Conservation (phyloP, 2,797 vertebrate species). For the Euthynnus affinis region DNA sequence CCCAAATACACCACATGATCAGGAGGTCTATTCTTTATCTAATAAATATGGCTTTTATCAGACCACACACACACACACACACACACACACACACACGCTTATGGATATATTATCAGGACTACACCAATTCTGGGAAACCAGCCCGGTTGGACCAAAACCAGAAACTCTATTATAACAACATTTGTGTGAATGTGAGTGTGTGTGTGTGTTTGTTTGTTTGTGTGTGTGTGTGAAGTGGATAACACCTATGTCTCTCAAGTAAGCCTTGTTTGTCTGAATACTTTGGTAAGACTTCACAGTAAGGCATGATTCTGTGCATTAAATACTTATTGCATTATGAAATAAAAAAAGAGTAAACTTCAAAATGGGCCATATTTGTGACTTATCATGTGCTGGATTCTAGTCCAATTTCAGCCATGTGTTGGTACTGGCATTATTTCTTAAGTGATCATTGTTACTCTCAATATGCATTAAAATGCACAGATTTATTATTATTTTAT, state of each 20-base stretch:
- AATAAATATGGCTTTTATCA: conserved; percentile 43
- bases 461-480: too few species aligned
- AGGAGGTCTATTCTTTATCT: conserved; percentile 37
- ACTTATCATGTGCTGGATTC: too few species aligned
- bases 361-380: too few species aligned
- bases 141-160: conserved; percentile 48
- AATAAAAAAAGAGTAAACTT: too few species aligned
- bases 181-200: conserved; percentile 19
- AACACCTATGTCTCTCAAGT: conserved; percentile 17
- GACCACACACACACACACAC: neutral
- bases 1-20: conserved; percentile 19
- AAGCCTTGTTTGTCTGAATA: neutral
- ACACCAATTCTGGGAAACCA: conserved; percentile 48
- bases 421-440: too few species aligned
- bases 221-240: conserved; percentile 1
- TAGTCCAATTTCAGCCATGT: too few species aligned
- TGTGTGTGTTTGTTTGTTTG: conserved; percentile 21
- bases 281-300: neutral
- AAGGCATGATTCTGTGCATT: neutral
- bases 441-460: too few species aligned
- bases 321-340: neutral
- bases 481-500: too few species aligned
- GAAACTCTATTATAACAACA: conserved; percentile 32
- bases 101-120: conserved; percentile 40
- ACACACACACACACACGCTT: conserved; percentile 2